A percentile compares a stretch with the other conserved stretches of the same genome.
Evolutionary conservation across 2,113 vertebrate species (phyloP).

Genomic region (Ailurus styani): DNA sequence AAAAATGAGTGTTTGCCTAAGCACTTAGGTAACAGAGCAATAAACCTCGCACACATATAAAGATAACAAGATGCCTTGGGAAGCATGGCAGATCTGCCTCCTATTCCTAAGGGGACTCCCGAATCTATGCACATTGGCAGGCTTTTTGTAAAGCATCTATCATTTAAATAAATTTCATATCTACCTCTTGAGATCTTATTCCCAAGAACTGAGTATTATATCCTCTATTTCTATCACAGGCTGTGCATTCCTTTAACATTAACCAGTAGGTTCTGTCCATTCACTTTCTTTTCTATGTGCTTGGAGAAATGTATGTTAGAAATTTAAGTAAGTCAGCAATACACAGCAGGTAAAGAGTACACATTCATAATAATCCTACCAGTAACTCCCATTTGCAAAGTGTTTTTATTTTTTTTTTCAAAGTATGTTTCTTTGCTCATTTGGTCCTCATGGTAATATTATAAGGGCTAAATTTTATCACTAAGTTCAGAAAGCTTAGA

Average conservation of each 20-base stretch:
- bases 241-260: conserved; percentile 2
- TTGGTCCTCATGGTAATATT: not conserved
- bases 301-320: not conserved
- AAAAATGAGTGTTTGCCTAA: conserved; percentile 34
- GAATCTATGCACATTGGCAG: not conserved
- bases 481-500: not conserved
- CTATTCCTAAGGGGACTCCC: not conserved
- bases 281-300: not conserved
- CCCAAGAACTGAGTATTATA: not conserved
- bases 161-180: conserved; percentile 24
- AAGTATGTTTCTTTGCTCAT: not conserved
- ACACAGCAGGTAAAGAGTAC: not conserved
- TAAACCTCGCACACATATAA: not conserved
- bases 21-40: conserved; percentile 1
- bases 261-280: not conserved
- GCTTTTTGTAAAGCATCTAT: not conserved
- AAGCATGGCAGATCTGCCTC: not conserved
- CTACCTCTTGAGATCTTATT: not conserved
- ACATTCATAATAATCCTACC: not conserved
- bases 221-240: not conserved
- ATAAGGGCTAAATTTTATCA: not conserved
- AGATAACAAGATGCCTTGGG: conserved; percentile 47
- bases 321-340: conserved; percentile 28
- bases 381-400: not conserved
- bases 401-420: not conserved